A percentile compares a stretch with the other conserved stretches of the same genome.
Conservation (phyloP, 2,113 vertebrate genomes). For the Crotalus horridus region DNA sequence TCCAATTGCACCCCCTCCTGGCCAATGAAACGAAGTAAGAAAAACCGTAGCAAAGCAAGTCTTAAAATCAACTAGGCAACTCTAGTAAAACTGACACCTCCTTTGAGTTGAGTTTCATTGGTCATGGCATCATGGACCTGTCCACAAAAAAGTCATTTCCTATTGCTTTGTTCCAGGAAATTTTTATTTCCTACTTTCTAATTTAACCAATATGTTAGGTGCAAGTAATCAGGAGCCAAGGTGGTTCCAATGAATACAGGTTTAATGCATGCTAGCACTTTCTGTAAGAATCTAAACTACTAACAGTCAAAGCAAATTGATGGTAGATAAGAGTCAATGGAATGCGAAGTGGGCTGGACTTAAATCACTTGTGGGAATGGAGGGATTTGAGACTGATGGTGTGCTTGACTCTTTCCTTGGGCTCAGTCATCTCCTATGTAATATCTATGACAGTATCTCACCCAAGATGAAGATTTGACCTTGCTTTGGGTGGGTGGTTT, state of each 20-base stretch:
- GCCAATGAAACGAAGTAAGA: background rate
- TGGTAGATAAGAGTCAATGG: too few relatives aligned
- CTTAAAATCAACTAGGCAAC: background rate
- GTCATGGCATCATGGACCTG: background rate
- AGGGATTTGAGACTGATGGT: too few relatives aligned
- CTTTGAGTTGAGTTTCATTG: background rate
- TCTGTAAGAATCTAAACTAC: too few relatives aligned
- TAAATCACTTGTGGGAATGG: too few relatives aligned
- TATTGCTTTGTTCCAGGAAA: background rate
- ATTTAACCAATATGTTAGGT: background rate
- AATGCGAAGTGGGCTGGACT: too few relatives aligned
- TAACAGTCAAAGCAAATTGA: too few relatives aligned
- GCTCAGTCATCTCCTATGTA: too few relatives aligned
- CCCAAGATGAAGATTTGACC: background rate
- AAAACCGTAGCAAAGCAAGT: background rate
- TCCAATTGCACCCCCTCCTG: constrained; percentile 18
- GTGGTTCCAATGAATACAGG: too few relatives aligned
- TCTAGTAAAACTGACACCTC: background rate
- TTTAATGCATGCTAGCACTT: too few relatives aligned
- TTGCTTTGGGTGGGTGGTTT: background rate
- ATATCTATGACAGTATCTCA: background rate
- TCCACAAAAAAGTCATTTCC: background rate
- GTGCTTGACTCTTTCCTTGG: too few relatives aligned
- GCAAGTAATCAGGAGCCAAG: too few relatives aligned
- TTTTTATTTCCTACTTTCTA: background rate